Percentiles rank a stretch among this genome's conserved stretches.
Conservation (phyloP, 2,888 invertebrate species). For the Platypus cylindrus region DNA sequence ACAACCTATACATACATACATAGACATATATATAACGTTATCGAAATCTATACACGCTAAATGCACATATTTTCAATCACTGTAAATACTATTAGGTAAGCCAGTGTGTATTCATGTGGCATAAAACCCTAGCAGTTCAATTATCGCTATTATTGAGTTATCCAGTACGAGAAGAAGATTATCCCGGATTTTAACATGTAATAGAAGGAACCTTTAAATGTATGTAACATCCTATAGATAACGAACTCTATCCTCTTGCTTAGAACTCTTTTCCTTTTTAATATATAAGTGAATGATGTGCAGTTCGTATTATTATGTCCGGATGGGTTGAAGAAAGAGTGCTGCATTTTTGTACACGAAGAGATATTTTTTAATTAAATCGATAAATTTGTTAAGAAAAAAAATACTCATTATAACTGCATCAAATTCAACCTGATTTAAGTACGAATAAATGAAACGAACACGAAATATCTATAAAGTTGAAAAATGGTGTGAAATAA, state of each 20-base stretch:
- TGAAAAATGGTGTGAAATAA: slow-evolving; percentile 16
- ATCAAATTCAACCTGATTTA: too few species aligned
- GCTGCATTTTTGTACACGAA: too few species aligned
- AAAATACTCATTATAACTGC: too few species aligned
- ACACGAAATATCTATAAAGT: too few species aligned
- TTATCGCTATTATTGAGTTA: slow-evolving; percentile 34
- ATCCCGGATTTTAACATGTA: slow-evolving; percentile 32
- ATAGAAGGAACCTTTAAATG: slow-evolving; percentile 27
- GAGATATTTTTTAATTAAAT: too few species aligned
- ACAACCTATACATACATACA: slow-evolving; percentile 7
- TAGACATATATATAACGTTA: slow-evolving; percentile 3
- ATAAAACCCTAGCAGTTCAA: slow-evolving; percentile 34
- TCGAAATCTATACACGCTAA: slow-evolving; percentile 20
- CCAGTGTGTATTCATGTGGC: slow-evolving; percentile 33
- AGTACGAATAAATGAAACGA: too few species aligned
- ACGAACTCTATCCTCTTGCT: too few species aligned
- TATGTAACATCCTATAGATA: slow-evolving; percentile 28
- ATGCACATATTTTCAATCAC: slow-evolving; percentile 35
- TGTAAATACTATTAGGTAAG: slow-evolving; percentile 35
- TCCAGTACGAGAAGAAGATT: slow-evolving; percentile 30
- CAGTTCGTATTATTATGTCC: too few species aligned
- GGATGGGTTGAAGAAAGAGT: too few species aligned
- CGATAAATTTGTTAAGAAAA: too few species aligned
- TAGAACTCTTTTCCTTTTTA: too few species aligned
- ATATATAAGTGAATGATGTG: too few species aligned